Base-by-base conservation (phyloP, 64 coral and sea anemone species). In the Trachythela sp. region DNA sequence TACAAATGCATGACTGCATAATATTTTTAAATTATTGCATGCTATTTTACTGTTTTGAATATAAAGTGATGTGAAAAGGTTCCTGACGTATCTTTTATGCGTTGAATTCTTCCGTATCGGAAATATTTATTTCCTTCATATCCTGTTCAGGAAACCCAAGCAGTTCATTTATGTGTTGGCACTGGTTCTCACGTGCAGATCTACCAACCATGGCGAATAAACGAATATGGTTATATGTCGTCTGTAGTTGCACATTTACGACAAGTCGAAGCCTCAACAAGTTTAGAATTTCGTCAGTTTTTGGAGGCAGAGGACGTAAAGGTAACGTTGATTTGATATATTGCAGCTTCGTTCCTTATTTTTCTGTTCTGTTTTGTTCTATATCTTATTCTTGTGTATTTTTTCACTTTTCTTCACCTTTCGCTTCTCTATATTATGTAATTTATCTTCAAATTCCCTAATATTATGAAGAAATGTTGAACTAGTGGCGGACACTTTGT, bases 181-280 rank as follows among this genome's bases (percentile, higher is more conserved):
- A 58, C 93, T 42, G 91, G 91, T 22, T 99, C 96, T 4, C 88
- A 93, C 76, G 85, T 95, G 17, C 60, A 89, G 34, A 56, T 99
- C 9, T 99, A 99, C 50, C 96, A 99, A 76, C 96, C 96, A 2
- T 99, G 96, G 96, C 90, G 91, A 20, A 93, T 99, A 24, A 99
- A 99, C 48, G 96, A 99, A n/a, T 99, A 99, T 88, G 96, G 96
- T 18, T 99, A 99, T 54, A 99, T 94, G 15, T 91, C 96, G 1
- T 99, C 96, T 60, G 96, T 99, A 9, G 91, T 99, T 0, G 88
- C 96, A 45, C 94, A 99, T 48, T 77, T 99, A 2, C 76, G 86
- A 13, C 93, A 99, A 37, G 91, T 99, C 14, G 96, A 99, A 84
- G 96, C 96, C 20, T 93, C 93, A 36, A 99, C 96, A 36, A 92